Conservation (phyloP, 2,113 vertebrate species). For the Salminus brasiliensis region DNA sequence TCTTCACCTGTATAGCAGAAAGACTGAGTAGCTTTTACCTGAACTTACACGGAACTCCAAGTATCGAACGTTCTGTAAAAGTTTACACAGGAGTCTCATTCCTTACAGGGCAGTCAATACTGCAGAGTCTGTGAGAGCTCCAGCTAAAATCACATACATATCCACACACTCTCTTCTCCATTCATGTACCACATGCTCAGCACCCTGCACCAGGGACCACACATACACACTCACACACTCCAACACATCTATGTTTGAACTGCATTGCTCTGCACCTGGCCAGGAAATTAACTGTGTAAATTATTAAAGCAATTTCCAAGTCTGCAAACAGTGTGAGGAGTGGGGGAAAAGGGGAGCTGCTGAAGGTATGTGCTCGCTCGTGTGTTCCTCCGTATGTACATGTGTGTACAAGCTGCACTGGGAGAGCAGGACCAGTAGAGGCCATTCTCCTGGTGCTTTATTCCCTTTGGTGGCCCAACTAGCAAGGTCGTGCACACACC, state of each 20-base stretch:
- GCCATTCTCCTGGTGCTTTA: constrained; percentile 61
- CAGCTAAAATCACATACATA: constrained; percentile 70
- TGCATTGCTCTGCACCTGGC: constrained; percentile 63
- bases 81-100: constrained; percentile 67
- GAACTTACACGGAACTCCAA: constrained; percentile 58
- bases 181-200: constrained; percentile 71
- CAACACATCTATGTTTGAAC: constrained; percentile 69
- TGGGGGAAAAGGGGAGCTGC: constrained; percentile 26
- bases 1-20: constrained; percentile 1
- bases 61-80: constrained; percentile 20
- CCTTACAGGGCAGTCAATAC: constrained; percentile 71
- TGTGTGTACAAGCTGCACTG: constrained; percentile 47
- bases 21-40: constrained; percentile 7
- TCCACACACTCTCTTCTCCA: constrained; percentile 65
- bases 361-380: background rate
- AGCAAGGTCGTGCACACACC: constrained; percentile 61
- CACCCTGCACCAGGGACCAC: constrained; percentile 49
- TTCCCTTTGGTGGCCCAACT: constrained; percentile 52
- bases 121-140: constrained; percentile 71
- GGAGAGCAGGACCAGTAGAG: constrained; percentile 52
- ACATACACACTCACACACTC: constrained; percentile 33
- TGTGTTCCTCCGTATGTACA: constrained; percentile 19
- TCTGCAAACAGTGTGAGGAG: constrained; percentile 67
- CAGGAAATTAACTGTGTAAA: constrained; percentile 78
- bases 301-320: constrained; percentile 78